phyloP scores from a whole-genome alignment of 1,140 invertebrate genomes.

The Choristoneura fumiferana region DNA sequence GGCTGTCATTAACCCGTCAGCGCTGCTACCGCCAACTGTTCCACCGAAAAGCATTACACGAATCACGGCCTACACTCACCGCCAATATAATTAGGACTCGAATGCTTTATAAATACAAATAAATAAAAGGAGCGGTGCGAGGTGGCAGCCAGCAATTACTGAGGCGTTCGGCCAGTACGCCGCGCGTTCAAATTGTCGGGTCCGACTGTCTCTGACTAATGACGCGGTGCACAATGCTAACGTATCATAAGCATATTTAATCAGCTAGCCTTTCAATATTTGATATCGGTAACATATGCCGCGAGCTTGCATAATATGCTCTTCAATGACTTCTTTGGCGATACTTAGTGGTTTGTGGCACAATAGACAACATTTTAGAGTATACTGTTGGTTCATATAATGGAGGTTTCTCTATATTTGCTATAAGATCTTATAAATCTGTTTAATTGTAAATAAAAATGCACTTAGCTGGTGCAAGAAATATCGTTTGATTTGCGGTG shows the following conservation, averaged over 20 bases:
- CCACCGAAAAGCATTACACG: constrained; percentile 57
- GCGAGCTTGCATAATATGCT: constrained; percentile 24
- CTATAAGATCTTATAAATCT: no score
- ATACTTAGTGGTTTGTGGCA: no score
- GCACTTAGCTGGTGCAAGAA: no score
- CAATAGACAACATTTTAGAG: no score
- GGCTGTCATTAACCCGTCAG: constrained; percentile 72
- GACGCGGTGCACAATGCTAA: constrained; percentile 47
- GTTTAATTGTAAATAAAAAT: no score
- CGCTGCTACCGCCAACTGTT: constrained; percentile 62
- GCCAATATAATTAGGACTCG: constrained; percentile 67
- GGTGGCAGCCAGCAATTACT: constrained; percentile 68
- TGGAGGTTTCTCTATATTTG: no score
- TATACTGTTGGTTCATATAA: no score
- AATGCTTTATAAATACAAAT: constrained; percentile 72
- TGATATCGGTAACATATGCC: constrained; percentile 54
- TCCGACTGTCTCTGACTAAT: constrained; percentile 67
- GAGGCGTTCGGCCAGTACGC: constrained; percentile 36
- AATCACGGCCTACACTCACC: constrained; percentile 60
- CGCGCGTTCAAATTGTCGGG: constrained; percentile 61
- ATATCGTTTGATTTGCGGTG: no score
- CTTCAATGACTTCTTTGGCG: constrained; percentile 1
- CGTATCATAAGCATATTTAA: constrained; percentile 56
- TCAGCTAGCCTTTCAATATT: constrained; percentile 50
- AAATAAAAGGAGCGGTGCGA: constrained; percentile 66